phyloP scores from a whole-genome alignment of 2,113 vertebrate species.

The Alaudala cheleensis region DNA sequence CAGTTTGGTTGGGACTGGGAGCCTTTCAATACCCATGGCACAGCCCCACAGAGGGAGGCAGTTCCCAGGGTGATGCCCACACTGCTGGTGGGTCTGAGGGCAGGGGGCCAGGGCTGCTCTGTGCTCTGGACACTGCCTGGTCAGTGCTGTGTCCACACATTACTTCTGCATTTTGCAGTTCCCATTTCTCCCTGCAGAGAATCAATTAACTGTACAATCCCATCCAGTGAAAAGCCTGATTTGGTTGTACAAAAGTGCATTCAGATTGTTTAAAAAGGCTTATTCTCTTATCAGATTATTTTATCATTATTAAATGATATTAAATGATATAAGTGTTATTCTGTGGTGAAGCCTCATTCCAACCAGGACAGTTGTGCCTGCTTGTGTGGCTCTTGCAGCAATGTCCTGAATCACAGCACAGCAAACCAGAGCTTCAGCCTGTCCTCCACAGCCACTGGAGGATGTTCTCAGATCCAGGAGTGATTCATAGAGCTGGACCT shows the following conservation, averaged over 20 bases:
- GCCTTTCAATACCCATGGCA: neutral
- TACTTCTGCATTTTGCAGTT: neutral
- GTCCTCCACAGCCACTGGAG: neutral
- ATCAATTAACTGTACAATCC: neutral
- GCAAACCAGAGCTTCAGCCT: neutral
- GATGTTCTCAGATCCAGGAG: neutral
- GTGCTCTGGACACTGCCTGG: neutral
- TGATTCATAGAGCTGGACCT: slow-evolving; percentile 9
- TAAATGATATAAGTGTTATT: neutral
- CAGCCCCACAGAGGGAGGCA: neutral
- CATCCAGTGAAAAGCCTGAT: neutral
- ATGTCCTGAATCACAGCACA: neutral
- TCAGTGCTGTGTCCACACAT: neutral
- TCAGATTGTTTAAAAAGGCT: neutral
- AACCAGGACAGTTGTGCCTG: neutral
- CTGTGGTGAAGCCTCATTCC: neutral
- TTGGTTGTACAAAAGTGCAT: neutral
- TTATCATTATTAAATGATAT: neutral
- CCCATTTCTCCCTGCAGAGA: neutral
- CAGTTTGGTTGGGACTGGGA: neutral
- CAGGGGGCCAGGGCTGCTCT: neutral
- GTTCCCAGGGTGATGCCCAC: neutral
- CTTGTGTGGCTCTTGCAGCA: neutral
- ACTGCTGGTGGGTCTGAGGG: neutral
- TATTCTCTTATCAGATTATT: neutral